Evolutionary conservation across 2,113 vertebrate species (phyloP).

Genomic region (Rousettus leschenaultii): DNA sequence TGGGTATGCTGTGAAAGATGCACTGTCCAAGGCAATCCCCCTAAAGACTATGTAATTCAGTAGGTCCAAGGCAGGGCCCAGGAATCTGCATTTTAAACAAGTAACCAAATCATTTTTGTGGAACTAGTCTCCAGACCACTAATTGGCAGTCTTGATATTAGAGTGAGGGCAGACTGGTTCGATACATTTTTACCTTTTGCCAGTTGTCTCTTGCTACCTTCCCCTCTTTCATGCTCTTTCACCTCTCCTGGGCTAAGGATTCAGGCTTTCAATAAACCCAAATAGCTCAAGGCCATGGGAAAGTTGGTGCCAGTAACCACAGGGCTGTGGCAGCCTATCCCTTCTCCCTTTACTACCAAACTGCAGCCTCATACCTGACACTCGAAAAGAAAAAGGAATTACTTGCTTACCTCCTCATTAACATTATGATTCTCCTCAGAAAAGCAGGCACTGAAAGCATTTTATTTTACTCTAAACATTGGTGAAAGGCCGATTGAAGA

Average conservation of each 20-base stretch:
- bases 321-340: not conserved
- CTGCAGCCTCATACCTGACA: not conserved
- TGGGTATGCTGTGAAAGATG: not conserved
- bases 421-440: not conserved
- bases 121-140: not conserved
- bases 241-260: not conserved
- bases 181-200: not conserved
- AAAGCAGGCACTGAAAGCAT: not conserved
- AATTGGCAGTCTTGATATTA: not conserved
- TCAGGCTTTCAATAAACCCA: not conserved
- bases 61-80: not conserved
- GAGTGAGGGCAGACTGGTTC: not conserved
- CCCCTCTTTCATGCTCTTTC: not conserved
- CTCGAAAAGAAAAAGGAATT: slow-evolving; percentile 3
- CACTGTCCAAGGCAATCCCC: not conserved
- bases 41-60: not conserved
- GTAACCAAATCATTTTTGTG: not conserved
- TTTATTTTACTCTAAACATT: not conserved
- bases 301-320: not conserved
- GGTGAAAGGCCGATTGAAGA: not conserved
- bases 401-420: not conserved
- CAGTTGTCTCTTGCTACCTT: not conserved
- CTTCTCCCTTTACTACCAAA: not conserved
- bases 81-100: not conserved
- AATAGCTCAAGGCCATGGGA: not conserved